A percentile compares a stretch with the other conserved stretches of the same genome.
Evolutionary conservation across 2,888 invertebrate species (phyloP).

Genomic region (Cynaeus angustus): DNA sequence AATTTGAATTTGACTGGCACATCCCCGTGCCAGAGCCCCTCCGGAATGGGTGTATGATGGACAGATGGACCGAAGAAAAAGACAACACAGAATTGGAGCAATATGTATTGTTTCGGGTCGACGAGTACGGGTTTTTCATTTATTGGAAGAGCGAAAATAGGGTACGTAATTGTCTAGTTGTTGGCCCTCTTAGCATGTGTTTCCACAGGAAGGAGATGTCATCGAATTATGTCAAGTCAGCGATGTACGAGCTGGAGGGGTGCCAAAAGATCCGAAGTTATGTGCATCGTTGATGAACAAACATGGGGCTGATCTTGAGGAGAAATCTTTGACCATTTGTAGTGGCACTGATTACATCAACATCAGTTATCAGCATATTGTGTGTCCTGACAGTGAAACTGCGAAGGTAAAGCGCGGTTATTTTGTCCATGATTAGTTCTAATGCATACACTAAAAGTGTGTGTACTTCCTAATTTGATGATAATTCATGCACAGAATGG

Average conservation of each 20-base stretch:
- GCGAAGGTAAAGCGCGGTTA: conserved; percentile 83
- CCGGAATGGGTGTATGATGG: conserved; percentile 90
- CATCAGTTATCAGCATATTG: conserved; percentile 97
- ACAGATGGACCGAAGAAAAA: conserved; percentile 98
- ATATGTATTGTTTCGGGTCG: conserved; percentile 93
- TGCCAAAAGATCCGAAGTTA: conserved; percentile 93
- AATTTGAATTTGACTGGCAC: conserved; percentile 99
- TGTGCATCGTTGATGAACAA: conserved; percentile 84
- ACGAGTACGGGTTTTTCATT: conserved; percentile 98
- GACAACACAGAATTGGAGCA: conserved; percentile 93
- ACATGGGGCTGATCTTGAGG: conserved; percentile 88
- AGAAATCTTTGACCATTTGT: conserved; percentile 96
- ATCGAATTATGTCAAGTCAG: conserved; percentile 99
- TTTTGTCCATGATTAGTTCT: background rate
- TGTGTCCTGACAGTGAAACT: conserved; percentile 93
- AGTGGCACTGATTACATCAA: conserved; percentile 99
- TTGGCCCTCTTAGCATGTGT: conserved; percentile 42
- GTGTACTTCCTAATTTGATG: background rate
- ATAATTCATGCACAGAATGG: background rate
- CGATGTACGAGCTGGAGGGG: conserved; percentile 94
- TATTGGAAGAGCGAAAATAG: conserved; percentile 98
- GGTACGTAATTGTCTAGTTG: conserved; percentile 73
- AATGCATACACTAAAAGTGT: background rate
- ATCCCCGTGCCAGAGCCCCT: conserved; percentile 93
- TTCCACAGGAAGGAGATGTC: conserved; percentile 95